A percentile compares a stretch with the other conserved stretches of the same genome.
Evolutionary conservation across 2,888 invertebrate genomes (phyloP).

Genomic region (Timema podura): DNA sequence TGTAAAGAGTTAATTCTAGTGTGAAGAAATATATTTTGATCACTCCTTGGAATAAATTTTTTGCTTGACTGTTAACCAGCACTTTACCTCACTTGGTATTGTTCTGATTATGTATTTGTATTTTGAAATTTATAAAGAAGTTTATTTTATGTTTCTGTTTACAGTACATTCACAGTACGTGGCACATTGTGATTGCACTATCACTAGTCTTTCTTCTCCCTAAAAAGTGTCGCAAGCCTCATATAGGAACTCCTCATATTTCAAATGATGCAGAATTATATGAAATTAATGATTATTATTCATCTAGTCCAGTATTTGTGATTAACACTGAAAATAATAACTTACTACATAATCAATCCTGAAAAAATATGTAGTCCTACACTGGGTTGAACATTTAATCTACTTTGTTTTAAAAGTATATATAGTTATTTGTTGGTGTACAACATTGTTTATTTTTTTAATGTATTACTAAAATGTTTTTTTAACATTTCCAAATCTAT

Average conservation of each 20-base stretch:
- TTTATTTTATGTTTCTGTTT: constrained; percentile 9
- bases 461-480: too few relatives aligned
- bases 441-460: too few relatives aligned
- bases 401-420: too few relatives aligned
- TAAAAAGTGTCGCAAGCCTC: constrained; percentile 27
- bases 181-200: constrained; percentile 56
- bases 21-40: background rate
- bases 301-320: constrained; percentile 38
- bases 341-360: constrained; percentile 29
- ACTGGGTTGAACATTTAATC: too few relatives aligned
- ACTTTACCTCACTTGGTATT: too few relatives aligned
- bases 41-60: background rate
- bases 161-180: constrained; percentile 56
- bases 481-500: too few relatives aligned
- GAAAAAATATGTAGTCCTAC: too few relatives aligned
- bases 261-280: constrained; percentile 37
- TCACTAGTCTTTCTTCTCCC: constrained; percentile 56
- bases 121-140: background rate
- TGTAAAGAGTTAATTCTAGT: background rate
- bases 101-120: too few relatives aligned
- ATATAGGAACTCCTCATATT: constrained; percentile 21
- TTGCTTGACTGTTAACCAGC: too few relatives aligned
- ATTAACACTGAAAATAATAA: constrained; percentile 39
- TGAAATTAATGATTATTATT: constrained; percentile 37
- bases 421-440: too few relatives aligned